Evolutionary conservation across 2,888 invertebrate genomes (phyloP), one percentile per base, ranked within the genome.

Genomic region (Germaria angustata): DNA sequence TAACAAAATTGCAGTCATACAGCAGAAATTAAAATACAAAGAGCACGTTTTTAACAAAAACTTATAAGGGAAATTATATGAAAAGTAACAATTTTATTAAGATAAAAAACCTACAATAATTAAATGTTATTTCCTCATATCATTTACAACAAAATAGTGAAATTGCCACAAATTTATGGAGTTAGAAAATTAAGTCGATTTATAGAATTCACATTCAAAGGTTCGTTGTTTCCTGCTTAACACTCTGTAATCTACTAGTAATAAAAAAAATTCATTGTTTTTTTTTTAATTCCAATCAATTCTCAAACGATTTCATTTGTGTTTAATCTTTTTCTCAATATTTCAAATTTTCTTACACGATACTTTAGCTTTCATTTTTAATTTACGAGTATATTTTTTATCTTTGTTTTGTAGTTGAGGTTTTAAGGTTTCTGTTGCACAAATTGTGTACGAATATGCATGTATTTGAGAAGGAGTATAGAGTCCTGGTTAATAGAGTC

Each of bases 361-460:
- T n/a, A 55, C 6, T 28, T 28, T 28, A n/a, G 28, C 28, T 65
- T 49, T 59, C 61, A 34, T 68, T 53, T 61, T 8, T 51, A 44
- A 72, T 79, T 79, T 36, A 73, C 63, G 36, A n/a, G n/a, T n/a
- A n/a, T n/a, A n/a, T n/a, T 36, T 46, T 68, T 61, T 61, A 61
- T 61, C 66, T 22, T 53, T 46, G 11, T 77, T 77, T 72, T 55
- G 15, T 69, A 61, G 80, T 80, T 80, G 15, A 75, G 66, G 80
- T 80, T 80, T 80, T 75, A 75, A 75, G 80, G 71, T 81, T 77
- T 77, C 44, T 41, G 51, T 66, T 76, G 65, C 44, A 72, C 69
- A 71, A 69, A 22, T 63, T 61, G 22, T 39, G 3, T 2, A 65
- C 28, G 28, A 6, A 6, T 28, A 28, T 6, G 28, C n/a, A n/a